These are phyloP conservation scores for Saccopteryx bilineata DNA, from an alignment of 2,113 vertebrate genomes.

Conservation along the genomic window DNA sequence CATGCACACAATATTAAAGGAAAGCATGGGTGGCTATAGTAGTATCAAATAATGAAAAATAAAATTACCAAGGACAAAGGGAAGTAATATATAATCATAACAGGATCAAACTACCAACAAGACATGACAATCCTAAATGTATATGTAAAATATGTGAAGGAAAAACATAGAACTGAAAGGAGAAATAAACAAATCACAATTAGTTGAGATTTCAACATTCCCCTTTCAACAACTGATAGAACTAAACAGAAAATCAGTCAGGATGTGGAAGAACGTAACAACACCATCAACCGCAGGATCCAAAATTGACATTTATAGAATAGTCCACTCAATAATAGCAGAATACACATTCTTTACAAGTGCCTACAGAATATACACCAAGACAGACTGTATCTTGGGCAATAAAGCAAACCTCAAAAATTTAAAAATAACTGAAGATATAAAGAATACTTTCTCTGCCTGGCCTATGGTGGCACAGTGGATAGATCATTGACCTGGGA, in stretches of 20 bases:
- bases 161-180: neutral
- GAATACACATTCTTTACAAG: neutral
- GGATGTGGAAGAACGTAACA: neutral
- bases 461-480: too few relatives aligned
- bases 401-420: neutral
- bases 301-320: neutral
- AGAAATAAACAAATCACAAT: neutral
- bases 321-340: neutral
- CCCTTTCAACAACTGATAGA: neutral
- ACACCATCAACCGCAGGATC: neutral
- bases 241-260: neutral
- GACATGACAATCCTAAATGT: neutral
- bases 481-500: too few relatives aligned
- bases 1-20: neutral
- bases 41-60: constrained; percentile 2
- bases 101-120: neutral
- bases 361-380: neutral
- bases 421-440: neutral
- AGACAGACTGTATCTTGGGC: neutral
- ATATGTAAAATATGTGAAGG: neutral
- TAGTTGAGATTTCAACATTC: neutral
- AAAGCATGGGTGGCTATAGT: neutral
- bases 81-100: neutral
- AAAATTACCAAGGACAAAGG: neutral
- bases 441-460: neutral